These are phyloP conservation scores for Drosophila simulans DNA, from an alignment of 1,140 invertebrate species.

Conservation along the genomic window DNA sequence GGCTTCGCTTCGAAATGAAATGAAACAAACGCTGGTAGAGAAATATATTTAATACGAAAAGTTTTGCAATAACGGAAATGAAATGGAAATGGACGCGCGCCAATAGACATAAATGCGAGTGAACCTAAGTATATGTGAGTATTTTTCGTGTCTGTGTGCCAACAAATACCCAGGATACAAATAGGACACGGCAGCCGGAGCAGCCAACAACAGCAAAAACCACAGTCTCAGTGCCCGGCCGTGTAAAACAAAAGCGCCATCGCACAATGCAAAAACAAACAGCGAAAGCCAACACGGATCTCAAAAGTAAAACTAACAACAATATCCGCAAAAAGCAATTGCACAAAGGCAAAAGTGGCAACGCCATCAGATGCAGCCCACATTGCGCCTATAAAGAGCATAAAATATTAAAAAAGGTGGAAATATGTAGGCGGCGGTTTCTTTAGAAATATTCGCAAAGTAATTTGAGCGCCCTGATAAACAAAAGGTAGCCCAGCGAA, in stretches of 20 bases:
- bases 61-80: conserved; percentile 83
- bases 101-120: conserved; percentile 81
- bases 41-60: conserved; percentile 83
- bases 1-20: conserved; percentile 66
- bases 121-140: conserved; percentile 33
- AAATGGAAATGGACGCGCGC: conserved; percentile 82
- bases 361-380: conserved; percentile 36
- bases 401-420: conserved; percentile 57
- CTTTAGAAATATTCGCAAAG: conserved; percentile 27
- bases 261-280: conserved; percentile 64
- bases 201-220: conserved; percentile 32
- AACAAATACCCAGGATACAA: conserved; percentile 64
- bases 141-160: conserved; percentile 24
- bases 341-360: conserved; percentile 69
- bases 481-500: neutral
- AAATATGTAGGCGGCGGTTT: conserved; percentile 19
- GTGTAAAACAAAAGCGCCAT: conserved; percentile 73
- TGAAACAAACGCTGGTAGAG: conserved; percentile 71
- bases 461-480: neutral
- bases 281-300: conserved; percentile 48
- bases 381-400: conserved; percentile 21
- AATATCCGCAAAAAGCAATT: conserved; percentile 82
- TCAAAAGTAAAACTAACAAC: conserved; percentile 80
- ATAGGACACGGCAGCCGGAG: conserved; percentile 73
- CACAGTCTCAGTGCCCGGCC: conserved; percentile 65